Evolutionary conservation across 37 sponge, comb jelly and placozoan species (phyloP).

Genomic region (Diacarnus erythraeanus): DNA sequence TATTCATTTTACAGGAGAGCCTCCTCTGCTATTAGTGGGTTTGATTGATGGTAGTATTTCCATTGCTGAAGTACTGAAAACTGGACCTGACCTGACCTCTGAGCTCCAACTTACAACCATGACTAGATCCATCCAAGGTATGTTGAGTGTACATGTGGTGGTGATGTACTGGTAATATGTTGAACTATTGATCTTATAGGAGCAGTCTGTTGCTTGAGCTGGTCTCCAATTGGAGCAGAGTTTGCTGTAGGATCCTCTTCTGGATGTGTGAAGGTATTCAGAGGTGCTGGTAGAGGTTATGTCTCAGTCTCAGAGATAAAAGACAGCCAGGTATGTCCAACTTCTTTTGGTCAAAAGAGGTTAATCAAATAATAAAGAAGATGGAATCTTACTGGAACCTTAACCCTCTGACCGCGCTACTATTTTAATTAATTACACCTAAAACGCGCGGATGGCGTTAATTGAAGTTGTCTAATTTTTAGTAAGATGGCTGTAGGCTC

Average conservation of each 20-base stretch:
- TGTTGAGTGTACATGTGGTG: not conserved
- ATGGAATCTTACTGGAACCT: too few species aligned
- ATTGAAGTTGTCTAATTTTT: too few species aligned
- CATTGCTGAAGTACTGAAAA: slow-evolving; percentile 29
- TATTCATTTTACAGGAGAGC: slow-evolving; percentile 22
- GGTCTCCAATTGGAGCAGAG: slow-evolving; percentile 19
- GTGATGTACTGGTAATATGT: not conserved
- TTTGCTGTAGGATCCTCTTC: slow-evolving; percentile 23
- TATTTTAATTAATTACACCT: too few species aligned
- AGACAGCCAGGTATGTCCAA: slow-evolving; percentile 20
- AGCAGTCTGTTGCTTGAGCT: slow-evolving; percentile 23
- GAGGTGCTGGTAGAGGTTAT: not conserved
- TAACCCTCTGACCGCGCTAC: too few species aligned
- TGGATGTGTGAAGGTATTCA: slow-evolving; percentile 18
- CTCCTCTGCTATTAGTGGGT: slow-evolving; percentile 37
- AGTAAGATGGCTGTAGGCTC: too few species aligned
- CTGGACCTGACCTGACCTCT: slow-evolving; percentile 17
- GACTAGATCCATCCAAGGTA: slow-evolving; percentile 18
- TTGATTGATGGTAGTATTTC: slow-evolving; percentile 32
- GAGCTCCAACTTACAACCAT: slow-evolving; percentile 28
- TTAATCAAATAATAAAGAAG: too few species aligned
- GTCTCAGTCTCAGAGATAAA: not conserved
- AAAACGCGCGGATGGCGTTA: too few species aligned
- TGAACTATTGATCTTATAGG: slow-evolving; percentile 4
- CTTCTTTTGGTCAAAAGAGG: too few species aligned